Evolutionary conservation across 1,140 invertebrate species (phyloP), one percentile per base, ranked within the genome.

Genomic region (Chironomus striatipennis): DNA sequence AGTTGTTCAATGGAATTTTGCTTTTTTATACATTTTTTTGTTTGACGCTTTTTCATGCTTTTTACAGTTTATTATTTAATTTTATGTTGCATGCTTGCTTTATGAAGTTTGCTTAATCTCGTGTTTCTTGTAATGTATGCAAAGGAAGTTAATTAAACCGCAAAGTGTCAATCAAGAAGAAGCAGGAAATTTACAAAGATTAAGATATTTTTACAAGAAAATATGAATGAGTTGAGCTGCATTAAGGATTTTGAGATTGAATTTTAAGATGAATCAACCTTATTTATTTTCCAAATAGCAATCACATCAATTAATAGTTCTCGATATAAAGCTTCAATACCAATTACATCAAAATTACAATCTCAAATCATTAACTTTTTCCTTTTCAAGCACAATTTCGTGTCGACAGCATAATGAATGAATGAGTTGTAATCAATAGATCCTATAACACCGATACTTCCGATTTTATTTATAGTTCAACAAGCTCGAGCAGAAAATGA

Each of bases 391-490:
- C 24, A 34, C 47, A n/a, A 0, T 34, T 34, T 34, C 24, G 24
- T 34, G 24, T 34, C 24, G 24, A 34, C 1, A 34, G 24, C 24
- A 34, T 34, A 34, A 34, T 34, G 24, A 34, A n/a, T 57, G 12
- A 57, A 57, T 57, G 47, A 57, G 12, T 57, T 7, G n/a, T 15
- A 57, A 57, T 57, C 47, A 15, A 57, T 57, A 57, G 47, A 57
- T 57, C n/a, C n/a, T 5, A 34, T n/a, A 57, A n/a, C n/a, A n/a
- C 47, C n/a, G 47, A 57, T 57, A 57, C 47, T 57, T 57, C 47
- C 47, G 47, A 57, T 57, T 57, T 57, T 57, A 57, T 57, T 57
- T 57, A 57, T 57, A 57, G 47, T n/a, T 57, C 47, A 15, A 57
- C 47, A 57, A 15, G 12, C 12, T 57, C 24, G 24, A 34, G 24